A percentile compares a stretch with the other conserved stretches of the same genome.
Conservation (phyloP, 37 sponge, comb jelly and placozoan genomes). For the Aphrocallistes beatrix region DNA sequence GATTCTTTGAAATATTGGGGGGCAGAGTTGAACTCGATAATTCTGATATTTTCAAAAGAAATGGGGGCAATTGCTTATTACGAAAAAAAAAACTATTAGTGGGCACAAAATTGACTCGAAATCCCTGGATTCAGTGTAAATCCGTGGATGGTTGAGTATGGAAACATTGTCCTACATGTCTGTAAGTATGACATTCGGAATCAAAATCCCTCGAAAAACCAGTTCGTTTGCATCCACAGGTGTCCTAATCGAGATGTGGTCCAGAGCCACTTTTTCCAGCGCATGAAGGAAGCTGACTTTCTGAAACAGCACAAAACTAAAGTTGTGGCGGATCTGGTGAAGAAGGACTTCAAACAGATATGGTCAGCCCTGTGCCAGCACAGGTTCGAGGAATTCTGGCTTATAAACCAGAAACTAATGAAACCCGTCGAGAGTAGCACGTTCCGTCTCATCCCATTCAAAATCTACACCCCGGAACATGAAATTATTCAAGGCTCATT, state of each 20-base stretch:
- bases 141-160: too few species aligned
- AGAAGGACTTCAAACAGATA: slow-evolving; percentile 1
- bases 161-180: too few species aligned
- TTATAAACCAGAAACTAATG: slow-evolving; percentile 67
- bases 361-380: background rate
- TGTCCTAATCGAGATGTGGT: slow-evolving; percentile 14
- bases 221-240: too few species aligned
- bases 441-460: slow-evolving; percentile 62
- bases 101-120: too few species aligned
- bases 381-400: slow-evolving; percentile 68
- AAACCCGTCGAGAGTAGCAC: background rate
- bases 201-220: too few species aligned
- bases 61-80: too few species aligned
- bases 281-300: background rate
- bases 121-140: too few species aligned
- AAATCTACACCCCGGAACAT: slow-evolving; percentile 39
- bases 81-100: too few species aligned
- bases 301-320: slow-evolving; percentile 19
- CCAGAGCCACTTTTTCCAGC: slow-evolving; percentile 11
- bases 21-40: too few species aligned
- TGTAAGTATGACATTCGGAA: too few species aligned
- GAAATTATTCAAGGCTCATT: background rate
- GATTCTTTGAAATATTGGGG: too few species aligned
- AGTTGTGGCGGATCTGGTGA: background rate
- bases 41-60: too few species aligned